These are phyloP conservation scores for Caenorhabditis imperialis DNA, from an alignment of 2,888 invertebrate species.

Conservation along the genomic window DNA sequence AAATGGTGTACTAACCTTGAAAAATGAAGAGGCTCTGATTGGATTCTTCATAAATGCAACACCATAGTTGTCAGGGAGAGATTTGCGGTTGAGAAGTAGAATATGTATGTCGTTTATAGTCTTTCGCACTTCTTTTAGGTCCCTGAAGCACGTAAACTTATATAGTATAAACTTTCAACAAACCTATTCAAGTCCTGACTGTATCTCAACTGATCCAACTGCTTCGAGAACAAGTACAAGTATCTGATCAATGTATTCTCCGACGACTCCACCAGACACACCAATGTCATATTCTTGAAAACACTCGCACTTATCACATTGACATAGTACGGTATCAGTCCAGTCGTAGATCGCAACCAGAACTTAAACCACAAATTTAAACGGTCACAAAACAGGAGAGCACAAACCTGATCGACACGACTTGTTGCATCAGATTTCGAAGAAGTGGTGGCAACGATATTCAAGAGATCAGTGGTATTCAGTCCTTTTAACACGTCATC, in stretches of 20 bases:
- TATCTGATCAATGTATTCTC: slow-evolving; percentile 52
- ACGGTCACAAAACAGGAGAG: slow-evolving; percentile 1
- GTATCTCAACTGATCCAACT: slow-evolving; percentile 44
- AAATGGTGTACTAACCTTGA: slow-evolving; percentile 19
- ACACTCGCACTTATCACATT: slow-evolving; percentile 39
- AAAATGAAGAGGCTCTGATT: slow-evolving; percentile 39
- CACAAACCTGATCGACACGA: slow-evolving; percentile 39
- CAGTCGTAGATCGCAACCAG: slow-evolving; percentile 44
- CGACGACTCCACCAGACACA: slow-evolving; percentile 46
- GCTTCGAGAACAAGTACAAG: slow-evolving; percentile 45
- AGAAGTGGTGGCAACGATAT: slow-evolving; percentile 22
- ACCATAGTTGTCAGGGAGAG: slow-evolving; percentile 14
- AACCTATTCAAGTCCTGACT: slow-evolving; percentile 46
- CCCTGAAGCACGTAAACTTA: slow-evolving; percentile 22
- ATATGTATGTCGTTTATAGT: slow-evolving; percentile 41
- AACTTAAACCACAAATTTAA: slow-evolving; percentile 41
- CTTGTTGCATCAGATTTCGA: slow-evolving; percentile 26
- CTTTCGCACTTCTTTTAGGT: slow-evolving; percentile 48
- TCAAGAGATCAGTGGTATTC: slow-evolving; percentile 36
- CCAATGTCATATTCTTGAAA: slow-evolving; percentile 37
- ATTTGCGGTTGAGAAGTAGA: slow-evolving; percentile 29
- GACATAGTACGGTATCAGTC: slow-evolving; percentile 51
- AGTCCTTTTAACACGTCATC: slow-evolving; percentile 37
- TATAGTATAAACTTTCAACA: no score
- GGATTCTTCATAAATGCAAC: slow-evolving; percentile 51